phyloP scores from a whole-genome alignment of 2,888 invertebrate species.

The Dynastes grantii region DNA sequence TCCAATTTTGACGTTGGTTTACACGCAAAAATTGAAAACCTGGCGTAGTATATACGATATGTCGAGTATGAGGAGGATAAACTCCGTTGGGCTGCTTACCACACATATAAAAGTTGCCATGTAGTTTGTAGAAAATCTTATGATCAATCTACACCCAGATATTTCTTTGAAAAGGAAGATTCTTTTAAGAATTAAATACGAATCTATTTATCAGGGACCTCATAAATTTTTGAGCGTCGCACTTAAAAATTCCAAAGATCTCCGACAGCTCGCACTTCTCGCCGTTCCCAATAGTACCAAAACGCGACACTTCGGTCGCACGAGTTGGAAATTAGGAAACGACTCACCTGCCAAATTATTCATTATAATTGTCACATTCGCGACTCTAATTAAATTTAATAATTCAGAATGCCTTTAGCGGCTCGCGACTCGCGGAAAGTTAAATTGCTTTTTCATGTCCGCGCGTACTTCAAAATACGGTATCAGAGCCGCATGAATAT shows the following conservation, averaged over 20 bases:
- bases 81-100: no score
- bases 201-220: no score
- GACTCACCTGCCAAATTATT: slow-evolving; percentile 26
- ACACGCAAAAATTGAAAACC: no score
- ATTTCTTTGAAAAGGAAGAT: no score
- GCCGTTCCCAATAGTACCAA: background rate
- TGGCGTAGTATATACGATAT: no score
- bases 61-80: no score
- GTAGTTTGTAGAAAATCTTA: no score
- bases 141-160: no score
- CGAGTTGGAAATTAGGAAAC: slow-evolving; percentile 20
- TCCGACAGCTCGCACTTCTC: no score
- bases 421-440: slow-evolving; percentile 27
- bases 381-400: slow-evolving; percentile 44
- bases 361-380: slow-evolving; percentile 30
- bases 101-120: no score
- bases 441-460: slow-evolving; percentile 43
- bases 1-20: no score
- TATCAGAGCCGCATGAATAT: slow-evolving; percentile 40
- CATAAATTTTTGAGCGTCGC: background rate
- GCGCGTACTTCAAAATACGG: background rate
- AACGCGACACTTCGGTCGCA: slow-evolving; percentile 2
- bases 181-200: no score
- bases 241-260: slow-evolving; percentile 1
- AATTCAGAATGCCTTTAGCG: slow-evolving; percentile 24